Evolutionary conservation across 2,888 invertebrate species (phyloP).

Genomic region (Noctua janthe): DNA sequence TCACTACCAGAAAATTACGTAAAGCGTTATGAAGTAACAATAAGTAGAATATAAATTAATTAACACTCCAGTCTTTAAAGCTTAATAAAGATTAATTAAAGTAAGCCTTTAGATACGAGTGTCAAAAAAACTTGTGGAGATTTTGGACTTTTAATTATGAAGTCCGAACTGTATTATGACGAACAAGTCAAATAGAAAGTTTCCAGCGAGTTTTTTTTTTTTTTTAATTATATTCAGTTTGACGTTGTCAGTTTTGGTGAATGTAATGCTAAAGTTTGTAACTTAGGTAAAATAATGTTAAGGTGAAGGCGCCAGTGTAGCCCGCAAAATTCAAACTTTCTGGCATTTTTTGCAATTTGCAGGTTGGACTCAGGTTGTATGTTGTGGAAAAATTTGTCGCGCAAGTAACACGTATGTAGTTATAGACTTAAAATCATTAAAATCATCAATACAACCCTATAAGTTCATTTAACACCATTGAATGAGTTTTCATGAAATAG

Average conservation of each 20-base stretch:
- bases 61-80: conserved; percentile 22
- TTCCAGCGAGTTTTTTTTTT: background rate
- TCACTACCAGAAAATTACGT: background rate
- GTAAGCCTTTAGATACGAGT: conserved; percentile 34
- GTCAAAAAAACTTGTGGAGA: conserved; percentile 49
- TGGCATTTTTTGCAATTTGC: too few relatives aligned
- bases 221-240: conserved; percentile 8
- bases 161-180: conserved; percentile 21
- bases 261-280: background rate
- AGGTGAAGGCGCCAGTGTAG: too few relatives aligned
- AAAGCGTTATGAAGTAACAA: conserved; percentile 11
- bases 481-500: too few relatives aligned
- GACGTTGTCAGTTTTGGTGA: background rate
- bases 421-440: too few relatives aligned
- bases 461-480: too few relatives aligned
- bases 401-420: too few relatives aligned
- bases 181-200: conserved; percentile 28
- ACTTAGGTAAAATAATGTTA: background rate
- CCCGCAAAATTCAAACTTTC: too few relatives aligned
- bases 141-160: conserved; percentile 51
- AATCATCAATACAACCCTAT: too few relatives aligned
- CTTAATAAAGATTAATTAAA: conserved; percentile 52
- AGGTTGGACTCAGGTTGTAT: too few relatives aligned
- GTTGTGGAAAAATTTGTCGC: too few relatives aligned
- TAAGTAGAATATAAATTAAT: conserved; percentile 32